Base-by-base conservation (phyloP, 2,113 vertebrate genomes). In the Vombatus ursinus region DNA sequence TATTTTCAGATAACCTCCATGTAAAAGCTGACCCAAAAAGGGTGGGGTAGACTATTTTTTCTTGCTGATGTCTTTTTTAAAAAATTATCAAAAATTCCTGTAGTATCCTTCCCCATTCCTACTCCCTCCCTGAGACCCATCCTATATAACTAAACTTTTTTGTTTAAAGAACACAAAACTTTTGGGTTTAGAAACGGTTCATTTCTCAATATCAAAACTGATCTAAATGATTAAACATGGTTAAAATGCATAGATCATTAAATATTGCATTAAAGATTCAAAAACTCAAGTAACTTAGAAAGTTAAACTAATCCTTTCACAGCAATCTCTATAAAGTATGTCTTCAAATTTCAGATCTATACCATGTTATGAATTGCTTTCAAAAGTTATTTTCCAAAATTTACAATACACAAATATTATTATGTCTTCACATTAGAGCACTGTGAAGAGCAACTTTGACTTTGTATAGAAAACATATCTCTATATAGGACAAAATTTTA, bases 271-370 rank as follows among this genome's bases (percentile, higher is more conserved):
- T 89, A 96, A 50, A 25, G 90, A 90, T 37, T 89, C 7, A 94
- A 93, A 93, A 50, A 77, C 77, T 92, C 52, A 61, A 50, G 93
- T 12, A 93, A 53, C 31, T 97, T 54, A 51, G 7, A n/a, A 31
- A 94, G 84, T 84, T 93, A 26, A 94, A 68, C 24, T 51, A 77
- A 94, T 57, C 61, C 92, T 68, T 26, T 31, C 51, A 53, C 61
- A 92, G 68, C 9, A 77, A 37, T 92, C 96, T 93, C 95, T 96
- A 57, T 96, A 91, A 77, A 84, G n/a, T 44, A 91, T 94, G 19
- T 93, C 48, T 91, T 96, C 52, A 93, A 95, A 96, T 97, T 94
- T n/a, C 61, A 94, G 50, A 48, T 96, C 26, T 44, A 44, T 84
- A 8, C 16, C n/a, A 92, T 28, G 94, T 52, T 91, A 91, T 10